These are phyloP conservation scores for Dascillus cervinus DNA, from an alignment of 2,888 invertebrate genomes.

Conservation along the genomic window DNA sequence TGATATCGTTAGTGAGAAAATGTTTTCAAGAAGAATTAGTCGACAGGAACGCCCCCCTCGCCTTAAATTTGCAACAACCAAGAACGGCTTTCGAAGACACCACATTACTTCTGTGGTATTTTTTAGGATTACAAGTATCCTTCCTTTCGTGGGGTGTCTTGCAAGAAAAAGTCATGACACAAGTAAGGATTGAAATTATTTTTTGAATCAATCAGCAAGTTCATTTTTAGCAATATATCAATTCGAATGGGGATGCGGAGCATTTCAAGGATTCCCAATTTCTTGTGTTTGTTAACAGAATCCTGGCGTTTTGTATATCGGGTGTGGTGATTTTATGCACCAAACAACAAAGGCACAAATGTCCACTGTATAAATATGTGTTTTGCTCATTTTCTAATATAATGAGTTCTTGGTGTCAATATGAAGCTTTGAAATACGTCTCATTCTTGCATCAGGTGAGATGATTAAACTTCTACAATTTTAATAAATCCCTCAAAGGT, in stretches of 20 bases:
- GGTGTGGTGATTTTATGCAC: slow-evolving; percentile 53
- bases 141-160: slow-evolving; percentile 94
- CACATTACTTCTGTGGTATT: slow-evolving; percentile 65
- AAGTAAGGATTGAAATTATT: slow-evolving; percentile 40
- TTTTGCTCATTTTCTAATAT: slow-evolving; percentile 96
- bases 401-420: slow-evolving; percentile 99
- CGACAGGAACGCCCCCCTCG: slow-evolving; percentile 35
- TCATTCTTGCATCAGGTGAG: slow-evolving; percentile 93
- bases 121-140: slow-evolving; percentile 79
- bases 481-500: slow-evolving; percentile 48
- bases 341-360: slow-evolving; percentile 62
- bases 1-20: slow-evolving; percentile 37
- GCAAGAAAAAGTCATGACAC: slow-evolving; percentile 98
- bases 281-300: slow-evolving; percentile 90
- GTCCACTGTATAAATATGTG: slow-evolving; percentile 90
- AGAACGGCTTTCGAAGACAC: slow-evolving; percentile 52
- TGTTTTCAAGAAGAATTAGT: slow-evolving; percentile 48
- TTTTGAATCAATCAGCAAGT: not conserved
- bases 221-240: slow-evolving; percentile 47
- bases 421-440: slow-evolving; percentile 97
- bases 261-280: slow-evolving; percentile 93
- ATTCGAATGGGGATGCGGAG: slow-evolving; percentile 53
- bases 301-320: slow-evolving; percentile 74
- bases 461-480: not conserved
- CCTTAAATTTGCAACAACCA: slow-evolving; percentile 32